Conservation (phyloP, 2,113 vertebrate species). For the Peromyscus leucopus region DNA sequence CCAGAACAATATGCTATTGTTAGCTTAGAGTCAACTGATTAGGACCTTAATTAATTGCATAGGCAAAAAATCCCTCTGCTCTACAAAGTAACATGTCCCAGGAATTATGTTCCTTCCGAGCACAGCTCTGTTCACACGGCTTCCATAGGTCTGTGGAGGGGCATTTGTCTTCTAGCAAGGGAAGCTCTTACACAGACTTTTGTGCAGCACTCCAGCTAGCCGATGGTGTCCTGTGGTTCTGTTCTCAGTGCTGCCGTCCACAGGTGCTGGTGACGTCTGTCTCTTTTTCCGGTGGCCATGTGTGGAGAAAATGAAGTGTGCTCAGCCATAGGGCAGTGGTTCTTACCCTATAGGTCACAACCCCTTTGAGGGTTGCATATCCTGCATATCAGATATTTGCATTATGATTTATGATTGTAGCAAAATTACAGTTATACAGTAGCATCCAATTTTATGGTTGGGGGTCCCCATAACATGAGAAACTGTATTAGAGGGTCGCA, state of each 20-base stretch:
- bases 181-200: slow-evolving; percentile 81
- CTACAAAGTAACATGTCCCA: no score
- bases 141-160: not conserved
- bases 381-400: not conserved
- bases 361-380: not conserved
- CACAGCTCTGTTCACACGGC: not conserved
- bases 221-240: slow-evolving; percentile 62
- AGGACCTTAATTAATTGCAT: not conserved
- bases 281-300: slow-evolving; percentile 77
- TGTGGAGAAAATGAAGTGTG: slow-evolving; percentile 71
- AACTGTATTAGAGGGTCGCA: not conserved
- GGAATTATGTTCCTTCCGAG: no score
- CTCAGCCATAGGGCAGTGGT: slow-evolving; percentile 67
- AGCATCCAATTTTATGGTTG: not conserved
- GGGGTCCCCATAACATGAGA: not conserved
- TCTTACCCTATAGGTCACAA: not conserved
- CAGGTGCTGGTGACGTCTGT: slow-evolving; percentile 81
- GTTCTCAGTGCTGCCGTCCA: slow-evolving; percentile 68
- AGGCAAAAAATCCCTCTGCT: not conserved
- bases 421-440: not conserved
- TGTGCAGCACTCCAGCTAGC: slow-evolving; percentile 76
- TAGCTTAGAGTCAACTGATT: no score
- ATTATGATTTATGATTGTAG: not conserved
- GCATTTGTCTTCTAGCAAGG: not conserved
- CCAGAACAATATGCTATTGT: not conserved